Conservation (phyloP, 2,888 invertebrate species). For the Mystacides longicornis region DNA sequence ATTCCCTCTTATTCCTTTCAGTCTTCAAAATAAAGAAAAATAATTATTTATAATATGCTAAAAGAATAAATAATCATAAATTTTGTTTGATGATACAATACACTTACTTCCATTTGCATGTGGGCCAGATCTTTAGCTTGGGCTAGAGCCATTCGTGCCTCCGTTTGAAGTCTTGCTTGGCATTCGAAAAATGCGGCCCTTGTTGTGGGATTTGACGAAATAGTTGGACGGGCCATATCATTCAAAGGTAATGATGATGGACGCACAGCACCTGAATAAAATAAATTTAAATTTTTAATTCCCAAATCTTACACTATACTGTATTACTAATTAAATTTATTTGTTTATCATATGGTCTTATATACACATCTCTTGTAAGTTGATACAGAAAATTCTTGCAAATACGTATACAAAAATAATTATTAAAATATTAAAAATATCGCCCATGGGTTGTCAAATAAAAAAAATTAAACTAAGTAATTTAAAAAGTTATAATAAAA, state of each 20-base stretch:
- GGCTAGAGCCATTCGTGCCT: slow-evolving; percentile 78
- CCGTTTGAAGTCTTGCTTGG: slow-evolving; percentile 76
- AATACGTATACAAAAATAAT: too few species aligned
- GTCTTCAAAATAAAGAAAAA: slow-evolving; percentile 33
- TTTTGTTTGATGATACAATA: neutral
- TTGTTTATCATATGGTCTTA: too few species aligned
- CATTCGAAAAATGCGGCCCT: slow-evolving; percentile 75
- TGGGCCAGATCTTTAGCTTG: slow-evolving; percentile 89
- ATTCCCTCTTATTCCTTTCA: slow-evolving; percentile 61
- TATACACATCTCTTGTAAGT: too few species aligned
- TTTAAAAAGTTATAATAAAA: too few species aligned
- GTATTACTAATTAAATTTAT: too few species aligned
- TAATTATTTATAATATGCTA: neutral
- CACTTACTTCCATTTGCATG: slow-evolving; percentile 76
- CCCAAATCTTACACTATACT: neutral
- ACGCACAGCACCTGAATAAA: slow-evolving; percentile 34
- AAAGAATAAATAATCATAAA: neutral
- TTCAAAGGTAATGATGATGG: slow-evolving; percentile 43
- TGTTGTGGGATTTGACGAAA: slow-evolving; percentile 34
- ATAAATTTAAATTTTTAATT: neutral
- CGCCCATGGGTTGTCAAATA: too few species aligned
- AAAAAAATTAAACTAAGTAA: too few species aligned
- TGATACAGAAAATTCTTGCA: too few species aligned
- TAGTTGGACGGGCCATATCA: slow-evolving; percentile 45
- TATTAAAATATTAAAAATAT: too few species aligned